These are phyloP conservation scores for Mormyrops boulengeri DNA, from an alignment of 2,797 vertebrate species.

Conservation along the genomic window DNA sequence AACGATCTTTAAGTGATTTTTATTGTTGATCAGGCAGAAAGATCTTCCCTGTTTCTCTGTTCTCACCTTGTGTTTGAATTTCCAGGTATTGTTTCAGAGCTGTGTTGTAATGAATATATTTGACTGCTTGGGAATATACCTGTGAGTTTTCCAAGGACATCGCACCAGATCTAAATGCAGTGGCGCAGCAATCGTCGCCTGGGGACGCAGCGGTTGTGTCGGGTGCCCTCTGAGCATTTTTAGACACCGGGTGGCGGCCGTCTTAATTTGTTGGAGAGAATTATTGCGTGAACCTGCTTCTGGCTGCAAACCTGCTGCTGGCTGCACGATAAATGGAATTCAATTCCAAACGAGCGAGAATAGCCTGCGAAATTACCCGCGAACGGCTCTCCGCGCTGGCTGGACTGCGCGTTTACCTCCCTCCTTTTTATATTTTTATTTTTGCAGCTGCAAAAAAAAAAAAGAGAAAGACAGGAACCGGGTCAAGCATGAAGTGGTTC, in stretches of 20 bases:
- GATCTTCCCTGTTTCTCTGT: neutral
- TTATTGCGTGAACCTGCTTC: neutral
- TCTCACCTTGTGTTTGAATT: neutral
- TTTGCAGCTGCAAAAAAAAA: neutral
- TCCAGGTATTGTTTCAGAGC: neutral
- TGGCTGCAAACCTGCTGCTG: neutral
- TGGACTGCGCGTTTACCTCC: neutral
- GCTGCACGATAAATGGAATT: neutral
- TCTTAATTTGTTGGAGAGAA: constrained; percentile 5
- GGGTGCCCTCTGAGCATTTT: constrained; percentile 14
- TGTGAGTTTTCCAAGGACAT: constrained; percentile 5
- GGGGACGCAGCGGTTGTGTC: neutral
- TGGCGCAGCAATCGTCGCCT: neutral
- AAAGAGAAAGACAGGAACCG: neutral
- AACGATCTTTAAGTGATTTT: neutral
- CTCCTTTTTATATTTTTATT: neutral
- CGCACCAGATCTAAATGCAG: neutral
- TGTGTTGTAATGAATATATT: neutral
- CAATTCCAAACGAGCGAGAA: neutral
- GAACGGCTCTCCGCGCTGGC: neutral
- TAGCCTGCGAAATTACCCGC: neutral
- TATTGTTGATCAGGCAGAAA: neutral
- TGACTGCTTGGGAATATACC: neutral
- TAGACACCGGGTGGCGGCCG: neutral
- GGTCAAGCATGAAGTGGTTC: neutral